Conservation (phyloP, 2,797 vertebrate species). For the Hapalemur alaotrensis region DNA sequence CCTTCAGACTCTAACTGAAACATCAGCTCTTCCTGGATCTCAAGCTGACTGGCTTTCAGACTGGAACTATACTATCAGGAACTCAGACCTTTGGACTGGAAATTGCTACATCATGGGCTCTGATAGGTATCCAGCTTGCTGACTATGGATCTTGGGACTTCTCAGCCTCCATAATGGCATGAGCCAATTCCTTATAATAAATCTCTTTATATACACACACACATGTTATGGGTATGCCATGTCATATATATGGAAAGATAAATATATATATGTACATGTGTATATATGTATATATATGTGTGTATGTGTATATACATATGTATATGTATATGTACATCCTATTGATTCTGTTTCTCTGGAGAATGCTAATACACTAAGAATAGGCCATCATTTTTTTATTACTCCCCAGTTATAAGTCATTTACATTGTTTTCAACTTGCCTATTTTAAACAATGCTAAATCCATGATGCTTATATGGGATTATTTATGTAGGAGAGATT, state of each 20-base stretch:
- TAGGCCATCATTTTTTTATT: neutral
- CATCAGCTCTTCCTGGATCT: neutral
- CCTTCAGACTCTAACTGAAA: neutral
- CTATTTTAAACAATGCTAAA: constrained; percentile 8
- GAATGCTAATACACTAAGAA: neutral
- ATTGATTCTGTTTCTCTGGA: neutral
- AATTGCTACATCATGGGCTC: neutral
- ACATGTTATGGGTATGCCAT: neutral
- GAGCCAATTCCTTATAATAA: neutral
- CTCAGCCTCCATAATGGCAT: neutral
- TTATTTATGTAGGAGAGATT: constrained; percentile 3
- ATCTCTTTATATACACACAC: neutral
- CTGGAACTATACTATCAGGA: neutral
- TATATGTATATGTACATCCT: neutral
- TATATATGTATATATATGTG: neutral
- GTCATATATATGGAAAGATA: neutral
- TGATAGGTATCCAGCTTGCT: neutral
- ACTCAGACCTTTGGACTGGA: neutral
- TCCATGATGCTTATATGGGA: neutral
- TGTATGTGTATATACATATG: neutral
- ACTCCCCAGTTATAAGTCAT: neutral
- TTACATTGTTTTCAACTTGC: neutral
- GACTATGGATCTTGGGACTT: neutral
- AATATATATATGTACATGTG: neutral
- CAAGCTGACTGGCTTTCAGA: neutral